Conservation (phyloP, 1,140 invertebrate genomes). For the Zeugodacus cucurbitae region DNA sequence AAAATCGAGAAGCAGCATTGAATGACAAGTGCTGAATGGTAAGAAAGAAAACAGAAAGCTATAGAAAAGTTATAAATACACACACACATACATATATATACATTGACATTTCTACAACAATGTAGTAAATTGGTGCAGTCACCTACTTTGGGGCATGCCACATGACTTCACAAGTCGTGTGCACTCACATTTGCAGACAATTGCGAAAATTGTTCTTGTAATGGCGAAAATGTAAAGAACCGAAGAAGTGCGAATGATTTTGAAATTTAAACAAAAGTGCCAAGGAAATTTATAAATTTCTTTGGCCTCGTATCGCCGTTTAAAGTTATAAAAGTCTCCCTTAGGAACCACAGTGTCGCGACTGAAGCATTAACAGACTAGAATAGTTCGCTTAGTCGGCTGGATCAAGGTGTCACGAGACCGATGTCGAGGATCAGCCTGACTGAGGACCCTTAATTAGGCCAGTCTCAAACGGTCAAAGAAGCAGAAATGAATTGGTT, state of each 20-base stretch:
- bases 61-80: not conserved
- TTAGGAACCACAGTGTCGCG: no score
- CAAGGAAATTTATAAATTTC: no score
- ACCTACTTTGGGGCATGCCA: slow-evolving; percentile 14
- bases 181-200: not conserved
- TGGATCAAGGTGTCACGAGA: no score
- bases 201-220: not conserved
- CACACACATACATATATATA: not conserved
- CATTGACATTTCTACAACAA: not conserved
- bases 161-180: not conserved
- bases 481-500: no score
- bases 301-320: no score
- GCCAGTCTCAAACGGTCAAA: no score
- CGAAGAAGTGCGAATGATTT: not conserved
- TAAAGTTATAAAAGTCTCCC: no score
- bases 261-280: no score
- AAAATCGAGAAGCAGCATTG: not conserved
- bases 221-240: not conserved
- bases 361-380: no score
- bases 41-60: not conserved
- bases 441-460: no score
- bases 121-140: slow-evolving; percentile 4
- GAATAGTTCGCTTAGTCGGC: no score
- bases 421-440: no score
- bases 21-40: slow-evolving; percentile 27